These are phyloP conservation scores for Ephialtes manifestator DNA, from an alignment of 2,888 invertebrate genomes.

Conservation along the genomic window DNA sequence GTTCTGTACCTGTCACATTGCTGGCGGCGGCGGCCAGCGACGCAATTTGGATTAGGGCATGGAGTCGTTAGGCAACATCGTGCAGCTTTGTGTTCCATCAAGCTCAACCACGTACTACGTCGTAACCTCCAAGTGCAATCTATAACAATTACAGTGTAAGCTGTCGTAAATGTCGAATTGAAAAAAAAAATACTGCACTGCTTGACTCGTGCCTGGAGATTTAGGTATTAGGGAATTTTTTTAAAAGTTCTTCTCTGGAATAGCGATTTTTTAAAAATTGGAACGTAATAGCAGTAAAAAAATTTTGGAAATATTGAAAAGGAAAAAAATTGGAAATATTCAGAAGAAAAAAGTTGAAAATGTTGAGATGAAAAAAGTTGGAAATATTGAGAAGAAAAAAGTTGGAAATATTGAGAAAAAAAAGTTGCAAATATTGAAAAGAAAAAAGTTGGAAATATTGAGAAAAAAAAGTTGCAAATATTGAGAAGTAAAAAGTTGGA, in stretches of 20 bases:
- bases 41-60: constrained; percentile 44
- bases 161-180: constrained; percentile 9
- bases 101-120: constrained; percentile 7
- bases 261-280: neutral
- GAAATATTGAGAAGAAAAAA: too few species aligned
- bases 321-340: too few species aligned
- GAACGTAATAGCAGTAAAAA: neutral
- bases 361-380: too few species aligned
- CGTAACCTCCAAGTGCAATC: neutral
- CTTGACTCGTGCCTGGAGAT: constrained; percentile 21
- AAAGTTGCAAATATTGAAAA: too few species aligned
- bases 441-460: too few species aligned
- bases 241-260: constrained; percentile 6
- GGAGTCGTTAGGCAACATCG: constrained; percentile 10
- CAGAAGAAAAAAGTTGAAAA: too few species aligned
- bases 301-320: neutral
- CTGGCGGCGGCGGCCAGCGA: neutral
- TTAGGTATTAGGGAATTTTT: constrained; percentile 53
- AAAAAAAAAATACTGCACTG: constrained; percentile 27
- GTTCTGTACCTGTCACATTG: constrained; percentile 17
- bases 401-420: too few species aligned
- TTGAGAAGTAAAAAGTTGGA: too few species aligned
- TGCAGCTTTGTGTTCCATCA: constrained; percentile 12
- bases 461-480: too few species aligned
- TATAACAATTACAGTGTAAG: constrained; percentile 15